These are phyloP conservation scores for Eupeodes luniger DNA, from an alignment of 2,888 invertebrate genomes.

Conservation along the genomic window DNA sequence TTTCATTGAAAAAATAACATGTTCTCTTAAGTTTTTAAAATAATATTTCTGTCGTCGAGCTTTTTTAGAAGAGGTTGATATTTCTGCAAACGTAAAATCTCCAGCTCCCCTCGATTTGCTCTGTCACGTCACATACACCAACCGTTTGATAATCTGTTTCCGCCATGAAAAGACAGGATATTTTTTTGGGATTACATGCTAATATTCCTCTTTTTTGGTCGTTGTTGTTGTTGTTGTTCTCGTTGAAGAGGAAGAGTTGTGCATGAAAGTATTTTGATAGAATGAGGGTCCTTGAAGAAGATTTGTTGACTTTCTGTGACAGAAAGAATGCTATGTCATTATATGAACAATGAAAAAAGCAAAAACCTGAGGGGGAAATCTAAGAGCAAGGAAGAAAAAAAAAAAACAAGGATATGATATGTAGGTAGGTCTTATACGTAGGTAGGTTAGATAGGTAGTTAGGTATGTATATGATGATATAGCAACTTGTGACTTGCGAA, in stretches of 20 bases:
- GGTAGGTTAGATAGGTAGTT: background rate
- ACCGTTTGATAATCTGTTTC: conserved; percentile 59
- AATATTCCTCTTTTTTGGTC: conserved; percentile 33
- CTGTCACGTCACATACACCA: conserved; percentile 56
- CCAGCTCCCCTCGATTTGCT: conserved; percentile 43
- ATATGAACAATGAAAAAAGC: conserved; percentile 13
- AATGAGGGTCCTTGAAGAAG: conserved; percentile 59
- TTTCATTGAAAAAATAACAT: conserved; percentile 9
- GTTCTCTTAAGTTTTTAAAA: conserved; percentile 24
- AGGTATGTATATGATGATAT: background rate
- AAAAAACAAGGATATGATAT: background rate
- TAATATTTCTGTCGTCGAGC: conserved; percentile 33
- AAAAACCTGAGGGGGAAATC: conserved; percentile 29
- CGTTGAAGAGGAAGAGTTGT: conserved; percentile 43
- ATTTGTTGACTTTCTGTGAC: conserved; percentile 66
- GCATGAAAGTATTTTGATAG: conserved; percentile 69
- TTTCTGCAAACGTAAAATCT: background rate
- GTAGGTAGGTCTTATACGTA: too few relatives aligned
- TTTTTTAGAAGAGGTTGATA: background rate
- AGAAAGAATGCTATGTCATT: conserved; percentile 61
- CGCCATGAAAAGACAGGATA: conserved; percentile 50
- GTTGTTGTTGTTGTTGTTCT: background rate
- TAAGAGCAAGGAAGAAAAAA: conserved; percentile 9
- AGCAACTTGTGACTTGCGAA: background rate
- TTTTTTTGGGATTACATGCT: conserved; percentile 58